Percentiles rank a stretch among this genome's conserved stretches.
phyloP scores from a whole-genome alignment of 2,797 vertebrate species.

The Xenentodon cancila region DNA sequence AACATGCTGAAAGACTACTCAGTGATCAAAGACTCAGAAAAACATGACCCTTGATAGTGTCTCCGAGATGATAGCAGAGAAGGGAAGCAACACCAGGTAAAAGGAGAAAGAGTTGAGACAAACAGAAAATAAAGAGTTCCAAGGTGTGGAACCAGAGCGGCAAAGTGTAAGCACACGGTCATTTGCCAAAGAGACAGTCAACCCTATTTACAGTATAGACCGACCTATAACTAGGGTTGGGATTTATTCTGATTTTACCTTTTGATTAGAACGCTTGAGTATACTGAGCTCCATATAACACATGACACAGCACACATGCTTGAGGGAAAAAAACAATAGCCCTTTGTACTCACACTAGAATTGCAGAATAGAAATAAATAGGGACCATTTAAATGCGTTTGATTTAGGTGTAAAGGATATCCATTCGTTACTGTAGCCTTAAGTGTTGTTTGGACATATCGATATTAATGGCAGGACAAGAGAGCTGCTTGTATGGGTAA shows the following conservation, averaged over 20 bases:
- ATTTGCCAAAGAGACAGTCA: constrained; percentile 38
- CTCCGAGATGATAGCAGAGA: constrained; percentile 62
- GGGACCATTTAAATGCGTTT: not conserved
- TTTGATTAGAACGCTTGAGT: constrained; percentile 2
- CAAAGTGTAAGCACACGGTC: constrained; percentile 43
- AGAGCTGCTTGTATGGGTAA: not conserved
- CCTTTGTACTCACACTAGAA: not conserved
- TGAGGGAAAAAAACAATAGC: no score
- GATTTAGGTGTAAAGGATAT: not conserved
- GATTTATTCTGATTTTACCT: not conserved
- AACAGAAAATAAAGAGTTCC: constrained; percentile 49
- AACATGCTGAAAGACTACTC: constrained; percentile 76
- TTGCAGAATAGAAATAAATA: constrained; percentile 3
- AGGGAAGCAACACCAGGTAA: constrained; percentile 56
- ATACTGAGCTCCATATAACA: not conserved
- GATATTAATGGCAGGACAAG: not conserved
- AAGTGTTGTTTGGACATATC: not conserved
- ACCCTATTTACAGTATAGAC: constrained; percentile 7
- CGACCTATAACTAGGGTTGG: constrained; percentile 1
- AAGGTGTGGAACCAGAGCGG: constrained; percentile 33
- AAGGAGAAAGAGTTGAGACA: constrained; percentile 67
- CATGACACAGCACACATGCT: not conserved
- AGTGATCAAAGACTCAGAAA: constrained; percentile 75
- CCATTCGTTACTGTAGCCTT: not conserved
- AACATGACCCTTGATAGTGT: constrained; percentile 74